Base-by-base conservation (phyloP, 2,888 invertebrate species). In the Eudemis profundana region DNA sequence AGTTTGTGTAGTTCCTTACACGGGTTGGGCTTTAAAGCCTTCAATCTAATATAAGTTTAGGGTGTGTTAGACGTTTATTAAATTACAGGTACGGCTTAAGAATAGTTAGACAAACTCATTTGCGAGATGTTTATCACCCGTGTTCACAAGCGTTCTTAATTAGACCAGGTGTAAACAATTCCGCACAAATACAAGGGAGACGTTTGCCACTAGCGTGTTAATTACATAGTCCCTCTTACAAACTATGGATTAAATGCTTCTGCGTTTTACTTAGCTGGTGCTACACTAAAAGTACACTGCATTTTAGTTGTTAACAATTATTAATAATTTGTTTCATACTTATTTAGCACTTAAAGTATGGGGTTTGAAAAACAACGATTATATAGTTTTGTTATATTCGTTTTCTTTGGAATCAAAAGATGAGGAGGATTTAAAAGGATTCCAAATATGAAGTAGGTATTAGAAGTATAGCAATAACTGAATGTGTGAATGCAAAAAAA, bases 1-100 rank as follows among this genome's bases (percentile, higher is more conserved):
- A 80, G 85, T 87, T 86, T 84, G 83, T 84, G 79, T 82, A 82
- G 84, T 78, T 82, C 65, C 72, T 77, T 77, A 84, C 79, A 79
- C 73, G 84, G 84, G 83, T 79, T 68, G 75, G 75, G 68, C 74
- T 70, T 78, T 77, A 82, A 80, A 81, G 71, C 68, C 68, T 77
- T 79, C 78, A 83, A 80, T 84, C 82, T 76, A 79, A 72, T 76
- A 77, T 78, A 87, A 87, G 82, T 87, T 85, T 40, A 81, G 82
- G 78, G 79, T 68, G 50, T 76, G 67, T 73, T 76, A 74, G 79
- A 79, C 79, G 78, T 77, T 81, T 84, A 84, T 83, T 82, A 81
- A 83, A 81, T 81, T 79, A 73, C 77, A 74, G 70, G 70, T 73
- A 61, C 67, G 65, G 70, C 72, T 79, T 74, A 76, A 69, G 71